Percentiles rank a stretch among this genome's conserved stretches.
Evolutionary conservation across 2,797 vertebrate genomes (phyloP).

Genomic region (Meriones psammophilus): DNA sequence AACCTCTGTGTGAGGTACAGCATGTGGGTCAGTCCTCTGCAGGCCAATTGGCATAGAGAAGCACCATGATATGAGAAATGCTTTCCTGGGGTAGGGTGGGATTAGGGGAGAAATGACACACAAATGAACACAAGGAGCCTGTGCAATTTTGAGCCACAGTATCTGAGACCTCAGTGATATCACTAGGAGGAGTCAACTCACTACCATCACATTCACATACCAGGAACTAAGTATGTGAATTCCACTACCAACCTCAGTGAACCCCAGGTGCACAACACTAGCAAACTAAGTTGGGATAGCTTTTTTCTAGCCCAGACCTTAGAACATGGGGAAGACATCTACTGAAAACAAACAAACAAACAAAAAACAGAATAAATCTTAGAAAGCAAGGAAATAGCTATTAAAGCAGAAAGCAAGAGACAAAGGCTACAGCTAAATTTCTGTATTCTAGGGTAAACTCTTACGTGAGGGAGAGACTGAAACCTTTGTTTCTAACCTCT

Average conservation of each 20-base stretch:
- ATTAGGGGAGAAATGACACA: neutral
- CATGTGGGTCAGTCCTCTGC: constrained; percentile 76
- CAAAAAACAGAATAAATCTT: neutral
- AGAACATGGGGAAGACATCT: neutral
- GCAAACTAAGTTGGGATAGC: neutral
- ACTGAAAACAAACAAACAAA: neutral
- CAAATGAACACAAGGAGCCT: neutral
- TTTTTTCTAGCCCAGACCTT: neutral
- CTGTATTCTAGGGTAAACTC: neutral
- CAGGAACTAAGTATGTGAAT: neutral
- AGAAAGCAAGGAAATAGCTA: neutral
- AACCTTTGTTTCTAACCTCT: neutral
- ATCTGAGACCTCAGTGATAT: neutral
- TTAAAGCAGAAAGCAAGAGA: neutral
- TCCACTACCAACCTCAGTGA: neutral
- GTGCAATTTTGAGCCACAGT: neutral
- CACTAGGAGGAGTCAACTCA: neutral
- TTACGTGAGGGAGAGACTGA: neutral
- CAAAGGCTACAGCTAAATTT: neutral
- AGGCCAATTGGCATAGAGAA: constrained; percentile 38
- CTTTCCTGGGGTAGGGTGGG: neutral
- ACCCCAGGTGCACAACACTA: neutral
- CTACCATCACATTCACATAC: too few species aligned
- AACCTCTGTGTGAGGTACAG: constrained; percentile 81
- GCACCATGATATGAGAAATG: neutral